A percentile compares a stretch with the other conserved stretches of the same genome.
These are phyloP conservation scores for Aricia artaxerxes DNA, from an alignment of 2,888 invertebrate genomes.

Conservation along the genomic window DNA sequence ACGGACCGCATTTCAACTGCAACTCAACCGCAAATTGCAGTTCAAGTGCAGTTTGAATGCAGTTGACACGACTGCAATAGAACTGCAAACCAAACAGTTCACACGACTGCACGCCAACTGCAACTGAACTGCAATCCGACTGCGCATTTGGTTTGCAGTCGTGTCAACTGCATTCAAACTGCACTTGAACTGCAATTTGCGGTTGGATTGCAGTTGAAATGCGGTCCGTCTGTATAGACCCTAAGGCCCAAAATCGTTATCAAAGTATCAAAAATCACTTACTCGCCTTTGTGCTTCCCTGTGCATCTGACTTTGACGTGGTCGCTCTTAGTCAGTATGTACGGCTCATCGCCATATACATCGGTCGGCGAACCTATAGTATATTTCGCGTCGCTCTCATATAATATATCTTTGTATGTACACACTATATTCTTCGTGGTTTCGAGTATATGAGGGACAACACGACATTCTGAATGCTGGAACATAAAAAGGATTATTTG, in stretches of 20 bases:
- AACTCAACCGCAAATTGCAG: no score
- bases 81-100: no score
- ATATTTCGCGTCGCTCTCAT: slow-evolving; percentile 83
- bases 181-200: no score
- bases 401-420: slow-evolving; percentile 84
- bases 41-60: no score
- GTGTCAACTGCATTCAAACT: no score
- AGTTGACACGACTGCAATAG: no score
- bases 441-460: slow-evolving; percentile 53
- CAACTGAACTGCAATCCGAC: no score
- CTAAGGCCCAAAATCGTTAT: not conserved
- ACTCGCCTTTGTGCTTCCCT: slow-evolving; percentile 55
- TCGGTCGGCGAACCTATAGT: slow-evolving; percentile 75
- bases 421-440: slow-evolving; percentile 65
- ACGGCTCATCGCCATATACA: slow-evolving; percentile 37
- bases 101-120: no score
- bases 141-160: no score
- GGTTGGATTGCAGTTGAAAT: no score
- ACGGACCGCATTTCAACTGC: no score
- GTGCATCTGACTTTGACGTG: slow-evolving; percentile 80
- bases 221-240: no score
- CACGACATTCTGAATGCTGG: slow-evolving; percentile 74
- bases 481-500: slow-evolving; percentile 42
- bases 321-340: slow-evolving; percentile 43
- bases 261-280: slow-evolving; percentile 20